Base-by-base conservation (phyloP, 2,113 vertebrate species). In the Ameiurus melas region DNA sequence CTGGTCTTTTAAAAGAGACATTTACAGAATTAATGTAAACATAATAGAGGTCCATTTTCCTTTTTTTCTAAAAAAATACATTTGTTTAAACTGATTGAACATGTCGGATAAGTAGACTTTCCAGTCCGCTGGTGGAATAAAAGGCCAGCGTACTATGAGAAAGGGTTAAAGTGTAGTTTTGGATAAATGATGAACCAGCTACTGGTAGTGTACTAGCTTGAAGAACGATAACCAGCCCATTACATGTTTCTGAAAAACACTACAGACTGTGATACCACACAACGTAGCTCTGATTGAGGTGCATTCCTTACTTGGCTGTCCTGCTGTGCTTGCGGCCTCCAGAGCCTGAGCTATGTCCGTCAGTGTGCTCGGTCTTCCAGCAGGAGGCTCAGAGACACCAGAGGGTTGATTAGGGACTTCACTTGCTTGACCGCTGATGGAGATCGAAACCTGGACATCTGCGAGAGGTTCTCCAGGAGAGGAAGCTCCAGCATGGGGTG, bases 291-390 rank as follows among this genome's bases (percentile, higher is more conserved):
- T 30, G 53, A 66, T 1, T 58, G 66, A 64, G 62, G 4, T 83
- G 33, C 20, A 20, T 47, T 33, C 5, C 82, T 66, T 82, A 90
- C 88, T 9, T 25, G 82, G 53, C 22, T 62, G 64, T 81, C 27
- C 83, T 39, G 80, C 53, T 43, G 91, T 60, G 33, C 13, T 73
- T 27, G 25, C 68, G 19, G 85, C 84, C 1, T 75, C 88, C 78
- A 92, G 27, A 12, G 85, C 90, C 68, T 92, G 88, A 3, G 86
- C 79, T 0, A 93, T 19, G 17, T 94, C 93, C 80, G 85, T 66
- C 71, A 92, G 91, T 68, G 89, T 91, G 91, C 88, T 92, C 83
- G 92, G 88, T 89, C 88, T 89, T 4, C 60, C 75, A 60, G 85
- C 30, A 22, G 1, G 43, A 85, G 71, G 64, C 3, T 53, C 58